A percentile compares a stretch with the other conserved stretches of the same genome.
Evolutionary conservation across 2,888 invertebrate genomes (phyloP).

Genomic region (Philereme transversata): DNA sequence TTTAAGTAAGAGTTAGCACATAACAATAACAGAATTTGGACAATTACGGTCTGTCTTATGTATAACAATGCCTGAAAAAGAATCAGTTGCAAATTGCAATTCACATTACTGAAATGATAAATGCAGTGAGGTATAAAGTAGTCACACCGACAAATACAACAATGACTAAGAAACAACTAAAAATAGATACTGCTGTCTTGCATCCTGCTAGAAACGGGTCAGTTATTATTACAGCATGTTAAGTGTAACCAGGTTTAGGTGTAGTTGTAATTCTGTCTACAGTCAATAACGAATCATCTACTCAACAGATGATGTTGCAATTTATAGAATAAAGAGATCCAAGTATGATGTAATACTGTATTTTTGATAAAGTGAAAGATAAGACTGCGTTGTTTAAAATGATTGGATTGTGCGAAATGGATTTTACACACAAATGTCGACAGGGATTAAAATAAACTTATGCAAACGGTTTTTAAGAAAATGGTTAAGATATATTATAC

Average conservation of each 20-base stretch:
- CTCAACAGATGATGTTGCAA: conserved; percentile 8
- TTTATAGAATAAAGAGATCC: background rate
- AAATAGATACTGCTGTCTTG: conserved; percentile 53
- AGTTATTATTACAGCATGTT: conserved; percentile 54
- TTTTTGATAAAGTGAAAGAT: conserved; percentile 10
- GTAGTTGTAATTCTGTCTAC: conserved; percentile 27
- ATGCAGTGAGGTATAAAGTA: background rate
- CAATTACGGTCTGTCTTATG: background rate
- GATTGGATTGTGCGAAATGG: background rate
- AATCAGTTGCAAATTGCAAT: background rate
- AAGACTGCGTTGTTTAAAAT: background rate
- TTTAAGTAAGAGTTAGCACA: no score
- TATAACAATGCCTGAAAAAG: background rate
- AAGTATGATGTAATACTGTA: background rate
- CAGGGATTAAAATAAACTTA: background rate
- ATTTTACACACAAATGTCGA: background rate
- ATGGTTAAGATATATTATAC: background rate
- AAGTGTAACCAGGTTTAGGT: conserved; percentile 23
- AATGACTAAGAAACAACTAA: conserved; percentile 55
- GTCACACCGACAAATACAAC: conserved; percentile 28
- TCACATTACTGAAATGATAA: background rate
- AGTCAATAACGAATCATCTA: conserved; percentile 17
- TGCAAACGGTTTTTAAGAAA: no score
- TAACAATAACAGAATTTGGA: background rate
- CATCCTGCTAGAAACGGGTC: conserved; percentile 62